Percentiles rank a stretch among this genome's conserved stretches.
Evolutionary conservation across 2,888 invertebrate species (phyloP).

Genomic region (Dolomedes plantarius): DNA sequence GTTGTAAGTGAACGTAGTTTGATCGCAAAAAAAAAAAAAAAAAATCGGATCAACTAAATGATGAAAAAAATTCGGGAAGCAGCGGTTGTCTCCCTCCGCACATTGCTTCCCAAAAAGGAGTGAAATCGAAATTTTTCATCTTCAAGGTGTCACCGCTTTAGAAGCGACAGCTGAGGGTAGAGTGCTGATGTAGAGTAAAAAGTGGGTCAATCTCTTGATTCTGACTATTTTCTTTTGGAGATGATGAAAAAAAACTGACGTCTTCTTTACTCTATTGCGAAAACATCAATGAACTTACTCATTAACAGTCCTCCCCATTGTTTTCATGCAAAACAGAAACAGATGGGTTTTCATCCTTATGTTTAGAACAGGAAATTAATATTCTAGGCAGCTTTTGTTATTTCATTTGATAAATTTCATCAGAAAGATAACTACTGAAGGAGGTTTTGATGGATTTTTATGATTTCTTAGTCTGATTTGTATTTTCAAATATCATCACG

Average conservation of each 20-base stretch:
- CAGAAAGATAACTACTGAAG: too few relatives aligned
- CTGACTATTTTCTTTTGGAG: neutral
- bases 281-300: neutral
- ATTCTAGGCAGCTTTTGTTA: neutral
- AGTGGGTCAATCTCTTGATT: neutral
- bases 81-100: neutral
- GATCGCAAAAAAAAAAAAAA: too few relatives aligned
- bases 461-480: too few relatives aligned
- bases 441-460: too few relatives aligned
- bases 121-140: neutral
- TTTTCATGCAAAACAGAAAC: neutral
- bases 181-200: neutral
- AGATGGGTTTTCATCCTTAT: neutral
- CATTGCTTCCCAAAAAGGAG: neutral
- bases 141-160: neutral
- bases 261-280: too few relatives aligned
- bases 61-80: too few relatives aligned
- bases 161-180: slow-evolving; percentile 1
- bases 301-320: neutral
- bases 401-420: too few relatives aligned
- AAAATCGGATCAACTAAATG: too few relatives aligned
- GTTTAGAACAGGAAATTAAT: neutral
- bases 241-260: too few relatives aligned
- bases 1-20: too few relatives aligned
- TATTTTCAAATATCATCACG: too few relatives aligned